Evolutionary conservation across 2,113 vertebrate species (phyloP), one percentile per base, ranked within the genome.

Genomic region (Xenopus laevis): DNA sequence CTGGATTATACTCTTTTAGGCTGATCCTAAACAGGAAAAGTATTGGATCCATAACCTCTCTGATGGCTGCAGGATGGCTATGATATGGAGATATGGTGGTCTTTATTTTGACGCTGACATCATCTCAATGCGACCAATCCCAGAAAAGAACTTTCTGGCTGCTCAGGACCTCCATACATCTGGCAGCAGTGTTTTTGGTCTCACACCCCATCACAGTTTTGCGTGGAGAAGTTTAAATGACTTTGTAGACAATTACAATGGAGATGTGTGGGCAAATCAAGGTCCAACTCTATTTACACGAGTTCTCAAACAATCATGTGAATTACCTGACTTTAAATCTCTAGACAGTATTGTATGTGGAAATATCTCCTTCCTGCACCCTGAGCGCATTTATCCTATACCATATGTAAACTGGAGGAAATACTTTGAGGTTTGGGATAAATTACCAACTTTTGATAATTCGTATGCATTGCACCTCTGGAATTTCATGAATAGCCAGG

Each of bases 21-120:
- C 91, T 21, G 80, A 88, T 10, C 60, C 79, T 0, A 81, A 80
- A 18, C 10, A 68, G 17, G 80, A 92, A 81, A 86, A 82, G n/a
- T 63, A 86, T 78, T 92, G 90, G 91, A 61, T 88, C 2, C 85
- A 91, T 0, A 15, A 90, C 80, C 88, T 86, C 77, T 90, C 91
- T 0, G 90, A 92, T 0, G 91, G 88, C 9, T 79, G 81, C 74
- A 87, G 91, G 4, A 82, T 92, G 78, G 91, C 91, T 0, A 65
- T 91, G 46, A 82, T 92, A 67, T 92, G 90, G 90, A 92, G 88
- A 74, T 89, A 90, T 0, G 91, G 91, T 0, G 90, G 91, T 21
- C 79, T 90, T 82, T 92, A 92, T 77, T 84, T 92, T 89, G 91
- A 92, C 79, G 90, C 89, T 0, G 91, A 92, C 0, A 77, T 92